A percentile compares a stretch with the other conserved stretches of the same genome.
Evolutionary conservation across 2,113 vertebrate species (phyloP).

Genomic region (Melanotaenia duboulayi): DNA sequence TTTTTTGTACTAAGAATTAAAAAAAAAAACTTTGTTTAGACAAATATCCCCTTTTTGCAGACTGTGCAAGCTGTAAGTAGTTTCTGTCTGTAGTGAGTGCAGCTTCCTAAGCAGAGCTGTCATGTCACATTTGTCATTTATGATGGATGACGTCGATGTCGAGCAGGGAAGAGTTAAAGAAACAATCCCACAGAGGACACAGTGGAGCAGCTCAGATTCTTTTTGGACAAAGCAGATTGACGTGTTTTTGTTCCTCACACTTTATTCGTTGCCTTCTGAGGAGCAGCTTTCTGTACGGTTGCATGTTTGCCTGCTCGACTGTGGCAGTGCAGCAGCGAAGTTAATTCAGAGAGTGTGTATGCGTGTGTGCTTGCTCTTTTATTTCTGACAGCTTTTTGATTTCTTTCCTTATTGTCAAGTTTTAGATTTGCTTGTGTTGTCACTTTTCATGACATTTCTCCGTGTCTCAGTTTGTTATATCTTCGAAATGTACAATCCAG

Average conservation of each 20-base stretch:
- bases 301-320: conserved; percentile 57
- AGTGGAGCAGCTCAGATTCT: conserved; percentile 54
- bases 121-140: conserved; percentile 70
- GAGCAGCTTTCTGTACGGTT: conserved; percentile 51
- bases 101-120: conserved; percentile 66
- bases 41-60: conserved; percentile 41
- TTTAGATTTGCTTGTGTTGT: conserved; percentile 67
- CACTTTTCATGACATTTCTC: conserved; percentile 65
- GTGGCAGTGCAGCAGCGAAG: conserved; percentile 53
- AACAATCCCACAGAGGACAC: conserved; percentile 51
- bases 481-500: conserved; percentile 34
- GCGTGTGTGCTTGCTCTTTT: conserved; percentile 27
- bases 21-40: conserved; percentile 11
- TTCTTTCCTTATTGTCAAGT: conserved; percentile 57
- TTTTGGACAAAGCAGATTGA: conserved; percentile 69
- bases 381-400: conserved; percentile 67
- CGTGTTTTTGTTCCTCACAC: conserved; percentile 71
- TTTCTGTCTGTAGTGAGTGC: conserved; percentile 38
- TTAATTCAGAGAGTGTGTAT: conserved; percentile 58
- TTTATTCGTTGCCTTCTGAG: conserved; percentile 64
- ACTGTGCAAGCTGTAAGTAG: conserved; percentile 31
- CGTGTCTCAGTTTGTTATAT: conserved; percentile 41
- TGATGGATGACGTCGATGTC: conserved; percentile 67
- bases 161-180: conserved; percentile 66
- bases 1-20: not conserved